Conservation (phyloP, 2,888 invertebrate species). For the Geotrupes spiniger region DNA sequence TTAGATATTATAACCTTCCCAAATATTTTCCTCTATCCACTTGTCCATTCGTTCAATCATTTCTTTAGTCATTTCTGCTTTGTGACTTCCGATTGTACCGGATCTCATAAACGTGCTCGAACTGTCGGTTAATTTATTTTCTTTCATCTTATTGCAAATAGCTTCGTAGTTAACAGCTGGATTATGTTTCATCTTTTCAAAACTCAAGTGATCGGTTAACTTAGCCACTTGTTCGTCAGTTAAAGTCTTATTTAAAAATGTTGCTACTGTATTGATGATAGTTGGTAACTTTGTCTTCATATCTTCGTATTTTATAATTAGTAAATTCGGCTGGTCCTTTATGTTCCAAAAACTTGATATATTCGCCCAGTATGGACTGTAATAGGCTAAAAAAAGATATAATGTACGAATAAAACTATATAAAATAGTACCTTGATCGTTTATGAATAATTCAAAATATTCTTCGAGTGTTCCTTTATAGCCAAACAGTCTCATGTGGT, state of each 20-base stretch:
- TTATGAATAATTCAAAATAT: conserved; percentile 61
- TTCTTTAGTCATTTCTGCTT: conserved; percentile 63
- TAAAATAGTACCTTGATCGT: conserved; percentile 52
- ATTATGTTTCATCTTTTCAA: conserved; percentile 55
- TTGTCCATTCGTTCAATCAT: conserved; percentile 68
- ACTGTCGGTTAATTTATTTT: too few species aligned
- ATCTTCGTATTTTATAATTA: conserved; percentile 40
- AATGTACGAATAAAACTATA: neutral
- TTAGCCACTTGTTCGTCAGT: conserved; percentile 42
- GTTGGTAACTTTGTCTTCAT: conserved; percentile 48
- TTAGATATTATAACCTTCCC: too few species aligned
- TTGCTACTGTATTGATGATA: conserved; percentile 47
- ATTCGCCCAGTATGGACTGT: conserved; percentile 39
- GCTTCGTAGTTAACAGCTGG: conserved; percentile 49
- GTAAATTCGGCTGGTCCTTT: conserved; percentile 39
- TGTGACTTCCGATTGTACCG: conserved; percentile 48
- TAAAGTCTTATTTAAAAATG: conserved; percentile 47
- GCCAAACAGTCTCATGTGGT: conserved; percentile 59
- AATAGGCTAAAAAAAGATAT: conserved; percentile 28
- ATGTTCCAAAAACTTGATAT: conserved; percentile 43
- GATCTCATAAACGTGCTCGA: conserved; percentile 50
- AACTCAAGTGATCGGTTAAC: conserved; percentile 51
- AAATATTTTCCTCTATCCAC: conserved; percentile 61
- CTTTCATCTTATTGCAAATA: conserved; percentile 11
- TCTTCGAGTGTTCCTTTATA: conserved; percentile 55